A percentile compares a stretch with the other conserved stretches of the same genome.
Conservation (phyloP, 2,888 invertebrate species). For the Orthosia incerta region DNA sequence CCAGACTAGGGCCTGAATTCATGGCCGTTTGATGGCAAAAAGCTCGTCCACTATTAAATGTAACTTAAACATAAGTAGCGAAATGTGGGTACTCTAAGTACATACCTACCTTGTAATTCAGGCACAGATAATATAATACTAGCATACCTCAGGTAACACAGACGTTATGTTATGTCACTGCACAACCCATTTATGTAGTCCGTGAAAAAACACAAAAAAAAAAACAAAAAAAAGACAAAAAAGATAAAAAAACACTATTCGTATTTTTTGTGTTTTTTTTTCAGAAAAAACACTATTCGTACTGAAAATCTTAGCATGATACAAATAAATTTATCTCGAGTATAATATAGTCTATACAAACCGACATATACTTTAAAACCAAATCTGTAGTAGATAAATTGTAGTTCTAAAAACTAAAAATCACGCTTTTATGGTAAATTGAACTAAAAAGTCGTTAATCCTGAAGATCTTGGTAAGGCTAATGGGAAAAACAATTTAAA, state of each 20-base stretch:
- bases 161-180: background rate
- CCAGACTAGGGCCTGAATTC: background rate
- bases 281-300: background rate
- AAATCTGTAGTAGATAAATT: background rate
- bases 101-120: background rate
- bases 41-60: background rate
- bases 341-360: background rate
- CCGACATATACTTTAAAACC: background rate
- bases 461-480: too few relatives aligned
- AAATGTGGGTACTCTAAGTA: background rate
- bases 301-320: slow-evolving; percentile 4
- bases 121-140: too few relatives aligned
- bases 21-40: background rate
- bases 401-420: too few relatives aligned
- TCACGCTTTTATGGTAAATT: too few relatives aligned
- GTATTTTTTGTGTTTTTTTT: too few relatives aligned
- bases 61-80: too few relatives aligned
- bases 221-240: too few relatives aligned
- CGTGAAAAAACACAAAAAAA: too few relatives aligned
- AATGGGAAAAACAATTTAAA: too few relatives aligned
- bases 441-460: too few relatives aligned
- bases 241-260: too few relatives aligned
- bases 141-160: background rate
- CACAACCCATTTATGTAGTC: background rate
- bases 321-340: background rate